A percentile compares a stretch with the other conserved stretches of the same genome.
phyloP scores from a whole-genome alignment of 2,888 invertebrate species.

The Lasius platythorax region DNA sequence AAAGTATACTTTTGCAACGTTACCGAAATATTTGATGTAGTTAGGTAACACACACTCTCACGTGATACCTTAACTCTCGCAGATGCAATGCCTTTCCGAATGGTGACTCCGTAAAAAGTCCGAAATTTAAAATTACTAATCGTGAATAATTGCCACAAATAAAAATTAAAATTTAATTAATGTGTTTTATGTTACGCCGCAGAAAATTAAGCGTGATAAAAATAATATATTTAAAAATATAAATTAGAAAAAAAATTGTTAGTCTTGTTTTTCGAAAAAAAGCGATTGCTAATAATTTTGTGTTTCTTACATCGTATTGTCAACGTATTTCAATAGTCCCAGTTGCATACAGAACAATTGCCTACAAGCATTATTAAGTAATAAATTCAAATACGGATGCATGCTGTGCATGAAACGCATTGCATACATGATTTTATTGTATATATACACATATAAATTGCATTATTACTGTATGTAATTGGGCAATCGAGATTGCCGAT shows the following conservation, averaged over 20 bases:
- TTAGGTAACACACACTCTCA: constrained; percentile 21
- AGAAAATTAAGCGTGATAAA: background rate
- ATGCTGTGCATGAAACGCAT: background rate
- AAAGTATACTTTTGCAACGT: background rate
- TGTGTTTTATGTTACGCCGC: background rate
- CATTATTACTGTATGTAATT: background rate
- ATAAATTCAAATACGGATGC: background rate
- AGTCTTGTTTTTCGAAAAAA: background rate
- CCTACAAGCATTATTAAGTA: background rate
- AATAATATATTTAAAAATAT: background rate
- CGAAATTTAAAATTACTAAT: background rate
- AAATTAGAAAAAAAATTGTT: background rate
- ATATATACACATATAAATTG: background rate
- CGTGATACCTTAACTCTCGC: background rate
- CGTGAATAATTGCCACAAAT: background rate
- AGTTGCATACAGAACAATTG: background rate
- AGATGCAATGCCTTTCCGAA: background rate
- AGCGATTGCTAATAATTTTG: background rate
- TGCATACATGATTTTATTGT: background rate
- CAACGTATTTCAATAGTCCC: background rate
- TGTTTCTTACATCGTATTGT: background rate
- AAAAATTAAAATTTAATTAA: background rate
- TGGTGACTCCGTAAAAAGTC: background rate
- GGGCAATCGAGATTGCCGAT: background rate
- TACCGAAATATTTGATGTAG: background rate